Conservation (phyloP, 1,140 invertebrate genomes). For the Camponotus floridanus region DNA sequence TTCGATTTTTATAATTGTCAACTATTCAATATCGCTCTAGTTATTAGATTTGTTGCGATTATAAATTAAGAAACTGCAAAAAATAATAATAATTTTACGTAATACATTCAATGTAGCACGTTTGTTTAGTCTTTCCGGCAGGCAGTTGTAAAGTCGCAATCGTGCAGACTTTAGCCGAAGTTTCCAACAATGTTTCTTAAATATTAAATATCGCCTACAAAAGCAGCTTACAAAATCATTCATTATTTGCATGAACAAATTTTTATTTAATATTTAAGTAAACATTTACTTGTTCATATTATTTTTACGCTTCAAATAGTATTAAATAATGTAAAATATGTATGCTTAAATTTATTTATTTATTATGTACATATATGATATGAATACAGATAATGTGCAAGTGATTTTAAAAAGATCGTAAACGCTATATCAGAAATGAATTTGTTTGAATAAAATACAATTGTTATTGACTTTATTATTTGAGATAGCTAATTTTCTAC, state of each 20-base stretch:
- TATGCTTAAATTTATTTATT: constrained; percentile 14
- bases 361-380: not conserved
- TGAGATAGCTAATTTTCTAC: not conserved
- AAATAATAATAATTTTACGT: not conserved
- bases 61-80: not conserved
- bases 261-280: constrained; percentile 4
- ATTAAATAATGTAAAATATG: not conserved
- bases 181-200: not conserved
- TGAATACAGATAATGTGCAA: not conserved
- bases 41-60: not conserved
- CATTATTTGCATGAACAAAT: not conserved
- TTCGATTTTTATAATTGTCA: not conserved
- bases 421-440: not conserved
- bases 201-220: not conserved
- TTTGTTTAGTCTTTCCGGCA: constrained; percentile 34
- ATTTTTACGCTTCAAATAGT: not conserved
- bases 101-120: constrained; percentile 5
- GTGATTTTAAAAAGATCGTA: not conserved
- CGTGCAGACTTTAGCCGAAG: not conserved
- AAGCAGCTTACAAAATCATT: not conserved
- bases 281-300: not conserved
- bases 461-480: constrained; percentile 5
- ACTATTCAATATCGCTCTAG: not conserved
- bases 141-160: not conserved
- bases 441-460: not conserved